Conservation (phyloP, 2,797 vertebrate species). For the Ispidina picta region DNA sequence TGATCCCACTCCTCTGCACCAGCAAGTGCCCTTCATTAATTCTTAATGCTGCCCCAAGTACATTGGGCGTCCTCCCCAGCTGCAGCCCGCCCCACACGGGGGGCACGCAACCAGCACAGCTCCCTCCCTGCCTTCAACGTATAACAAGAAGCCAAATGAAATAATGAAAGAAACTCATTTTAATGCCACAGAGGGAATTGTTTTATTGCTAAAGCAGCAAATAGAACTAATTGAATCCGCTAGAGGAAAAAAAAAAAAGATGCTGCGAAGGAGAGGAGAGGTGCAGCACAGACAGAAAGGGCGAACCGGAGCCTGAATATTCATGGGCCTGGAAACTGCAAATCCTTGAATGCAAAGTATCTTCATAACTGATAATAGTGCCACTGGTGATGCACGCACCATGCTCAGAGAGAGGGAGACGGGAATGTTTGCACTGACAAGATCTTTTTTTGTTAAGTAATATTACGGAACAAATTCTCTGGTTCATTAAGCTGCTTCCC, state of each 20-base stretch:
- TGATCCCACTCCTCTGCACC: not conserved
- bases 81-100: not conserved
- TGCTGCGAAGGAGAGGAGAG: not conserved
- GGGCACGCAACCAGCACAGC: slow-evolving; percentile 34
- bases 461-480: not conserved
- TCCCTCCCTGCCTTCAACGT: slow-evolving; percentile 44
- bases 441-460: not conserved
- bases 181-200: slow-evolving; percentile 72
- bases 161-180: slow-evolving; percentile 77
- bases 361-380: slow-evolving; percentile 15
- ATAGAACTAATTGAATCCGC: slow-evolving; percentile 79
- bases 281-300: not conserved
- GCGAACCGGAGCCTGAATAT: slow-evolving; percentile 24
- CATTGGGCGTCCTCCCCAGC: not conserved
- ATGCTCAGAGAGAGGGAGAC: not conserved
- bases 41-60: slow-evolving; percentile 23
- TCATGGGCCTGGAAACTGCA: slow-evolving; percentile 29
- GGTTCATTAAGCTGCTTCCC: not conserved
- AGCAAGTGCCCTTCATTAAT: slow-evolving; percentile 44
- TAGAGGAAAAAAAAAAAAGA: not conserved
- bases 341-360: slow-evolving; percentile 52
- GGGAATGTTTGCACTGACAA: not conserved
- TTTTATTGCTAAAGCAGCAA: slow-evolving; percentile 80
- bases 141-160: slow-evolving; percentile 70
- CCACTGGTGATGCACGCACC: not conserved